A percentile compares a stretch with the other conserved stretches of the same genome.
These are phyloP conservation scores for Athalia rosae DNA, from an alignment of 2,888 invertebrate genomes.

Conservation along the genomic window DNA sequence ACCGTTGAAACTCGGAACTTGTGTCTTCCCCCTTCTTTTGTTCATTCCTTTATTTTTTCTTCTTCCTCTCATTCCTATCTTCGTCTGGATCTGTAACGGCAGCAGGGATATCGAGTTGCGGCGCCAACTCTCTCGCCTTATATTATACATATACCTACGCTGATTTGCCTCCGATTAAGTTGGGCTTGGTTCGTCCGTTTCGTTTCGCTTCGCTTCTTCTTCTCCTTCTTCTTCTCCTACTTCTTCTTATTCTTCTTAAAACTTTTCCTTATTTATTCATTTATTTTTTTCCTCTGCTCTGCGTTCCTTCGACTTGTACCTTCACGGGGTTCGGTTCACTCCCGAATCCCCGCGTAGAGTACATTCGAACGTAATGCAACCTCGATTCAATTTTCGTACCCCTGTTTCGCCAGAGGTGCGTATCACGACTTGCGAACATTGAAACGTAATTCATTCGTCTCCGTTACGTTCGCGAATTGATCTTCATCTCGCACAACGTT, in stretches of 20 bases:
- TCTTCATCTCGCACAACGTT: too few species aligned
- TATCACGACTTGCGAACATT: too few species aligned
- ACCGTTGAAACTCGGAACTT: background rate
- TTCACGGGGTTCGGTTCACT: too few species aligned
- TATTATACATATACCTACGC: slow-evolving; percentile 1
- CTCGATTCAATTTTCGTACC: too few species aligned
- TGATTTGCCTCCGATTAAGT: background rate
- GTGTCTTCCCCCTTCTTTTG: slow-evolving; percentile 10
- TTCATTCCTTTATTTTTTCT: background rate
- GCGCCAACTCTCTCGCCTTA: slow-evolving; percentile 38
- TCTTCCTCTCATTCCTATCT: slow-evolving; percentile 34
- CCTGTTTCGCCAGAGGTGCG: too few species aligned
- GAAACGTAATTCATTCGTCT: too few species aligned
- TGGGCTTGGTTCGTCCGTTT: background rate
- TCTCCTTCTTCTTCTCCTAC: background rate
- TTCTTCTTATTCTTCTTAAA: background rate
- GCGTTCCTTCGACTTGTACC: background rate
- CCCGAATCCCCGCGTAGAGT: too few species aligned
- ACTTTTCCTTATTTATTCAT: background rate
- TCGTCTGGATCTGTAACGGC: slow-evolving; percentile 33
- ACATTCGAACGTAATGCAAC: too few species aligned
- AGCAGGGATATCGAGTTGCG: slow-evolving; percentile 38
- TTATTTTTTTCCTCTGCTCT: background rate
- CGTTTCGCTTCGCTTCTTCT: background rate
- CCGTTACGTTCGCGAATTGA: too few species aligned